phyloP scores from a whole-genome alignment of 2,797 vertebrate species.

The Danio tinwini region DNA sequence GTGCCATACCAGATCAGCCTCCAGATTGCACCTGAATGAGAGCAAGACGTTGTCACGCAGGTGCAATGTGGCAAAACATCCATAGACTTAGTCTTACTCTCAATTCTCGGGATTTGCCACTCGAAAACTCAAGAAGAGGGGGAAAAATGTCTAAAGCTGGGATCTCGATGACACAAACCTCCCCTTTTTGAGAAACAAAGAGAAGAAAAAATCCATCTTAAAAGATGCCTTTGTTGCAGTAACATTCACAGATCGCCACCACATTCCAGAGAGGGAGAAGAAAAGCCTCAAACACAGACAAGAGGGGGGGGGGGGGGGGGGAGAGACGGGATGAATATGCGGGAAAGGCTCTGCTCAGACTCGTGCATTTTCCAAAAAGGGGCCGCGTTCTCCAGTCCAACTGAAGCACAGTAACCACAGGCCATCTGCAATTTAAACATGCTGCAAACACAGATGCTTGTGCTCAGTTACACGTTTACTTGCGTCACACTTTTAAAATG shows the following conservation, averaged over 20 bases:
- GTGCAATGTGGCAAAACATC: conserved; percentile 10
- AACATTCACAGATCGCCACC: conserved; percentile 59
- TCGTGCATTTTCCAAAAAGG: conserved; percentile 34
- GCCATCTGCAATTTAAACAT: background rate
- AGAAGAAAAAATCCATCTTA: conserved; percentile 54
- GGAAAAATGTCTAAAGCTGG: conserved; percentile 28
- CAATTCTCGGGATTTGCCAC: conserved; percentile 27
- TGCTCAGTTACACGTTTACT: background rate
- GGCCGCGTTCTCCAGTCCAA: conserved; percentile 26
- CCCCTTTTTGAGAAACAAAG: conserved; percentile 42
- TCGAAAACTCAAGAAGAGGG: conserved; percentile 16
- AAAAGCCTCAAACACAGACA: conserved; percentile 52
- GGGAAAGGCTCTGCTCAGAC: conserved; percentile 34
- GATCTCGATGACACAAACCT: conserved; percentile 42
- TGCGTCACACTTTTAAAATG: background rate
- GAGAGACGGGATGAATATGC: conserved; percentile 30
- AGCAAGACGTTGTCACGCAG: conserved; percentile 14
- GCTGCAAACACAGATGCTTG: background rate
- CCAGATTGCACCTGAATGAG: conserved; percentile 51
- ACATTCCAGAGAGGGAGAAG: conserved; percentile 58
- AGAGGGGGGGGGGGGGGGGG: conserved; percentile 7
- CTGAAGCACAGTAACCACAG: conserved; percentile 39
- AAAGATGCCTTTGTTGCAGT: conserved; percentile 66
- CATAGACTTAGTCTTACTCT: background rate
- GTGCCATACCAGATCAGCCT: background rate